Evolutionary conservation across 2,888 invertebrate species (phyloP).

Genomic region (Drosophila atripex): DNA sequence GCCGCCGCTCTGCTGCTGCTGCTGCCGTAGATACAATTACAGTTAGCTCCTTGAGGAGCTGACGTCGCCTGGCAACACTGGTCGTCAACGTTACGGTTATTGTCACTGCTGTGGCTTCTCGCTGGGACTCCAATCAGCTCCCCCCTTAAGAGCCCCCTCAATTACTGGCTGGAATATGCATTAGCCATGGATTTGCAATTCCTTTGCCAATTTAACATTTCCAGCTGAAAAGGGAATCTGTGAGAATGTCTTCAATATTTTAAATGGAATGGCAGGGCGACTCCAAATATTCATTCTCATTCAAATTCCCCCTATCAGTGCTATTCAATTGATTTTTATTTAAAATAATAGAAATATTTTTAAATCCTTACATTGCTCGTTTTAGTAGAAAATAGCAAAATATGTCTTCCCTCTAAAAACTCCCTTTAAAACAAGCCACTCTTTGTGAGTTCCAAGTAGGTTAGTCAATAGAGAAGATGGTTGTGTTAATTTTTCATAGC

Average conservation of each 20-base stretch:
- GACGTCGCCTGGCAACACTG: conserved; percentile 19
- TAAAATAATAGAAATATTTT: not conserved
- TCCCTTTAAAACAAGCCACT: not conserved
- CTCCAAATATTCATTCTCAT: not conserved
- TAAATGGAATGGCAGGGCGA: not conserved
- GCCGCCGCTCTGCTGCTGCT: conserved; percentile 37
- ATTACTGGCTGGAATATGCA: conserved; percentile 34
- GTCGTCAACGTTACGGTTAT: conserved; percentile 58
- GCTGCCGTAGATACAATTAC: conserved; percentile 68
- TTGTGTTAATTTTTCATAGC: conserved; percentile 34
- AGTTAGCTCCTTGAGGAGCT: conserved; percentile 59
- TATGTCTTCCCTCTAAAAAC: not conserved
- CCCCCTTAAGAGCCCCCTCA: conserved; percentile 9
- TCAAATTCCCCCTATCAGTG: conserved; percentile 4
- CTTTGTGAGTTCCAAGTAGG: conserved; percentile 16
- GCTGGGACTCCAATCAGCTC: not conserved
- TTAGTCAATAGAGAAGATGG: conserved; percentile 19
- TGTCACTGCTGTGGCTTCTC: conserved; percentile 48
- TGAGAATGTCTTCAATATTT: conserved; percentile 6
- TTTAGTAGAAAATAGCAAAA: not conserved
- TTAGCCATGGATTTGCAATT: conserved; percentile 26
- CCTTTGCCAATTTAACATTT: conserved; percentile 1
- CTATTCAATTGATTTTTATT: conserved; percentile 3
- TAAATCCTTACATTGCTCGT: not conserved
- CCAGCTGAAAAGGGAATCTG: conserved; percentile 3